Base-by-base conservation (phyloP, 2,888 invertebrate genomes). In the Lepidochitona cinerea region DNA sequence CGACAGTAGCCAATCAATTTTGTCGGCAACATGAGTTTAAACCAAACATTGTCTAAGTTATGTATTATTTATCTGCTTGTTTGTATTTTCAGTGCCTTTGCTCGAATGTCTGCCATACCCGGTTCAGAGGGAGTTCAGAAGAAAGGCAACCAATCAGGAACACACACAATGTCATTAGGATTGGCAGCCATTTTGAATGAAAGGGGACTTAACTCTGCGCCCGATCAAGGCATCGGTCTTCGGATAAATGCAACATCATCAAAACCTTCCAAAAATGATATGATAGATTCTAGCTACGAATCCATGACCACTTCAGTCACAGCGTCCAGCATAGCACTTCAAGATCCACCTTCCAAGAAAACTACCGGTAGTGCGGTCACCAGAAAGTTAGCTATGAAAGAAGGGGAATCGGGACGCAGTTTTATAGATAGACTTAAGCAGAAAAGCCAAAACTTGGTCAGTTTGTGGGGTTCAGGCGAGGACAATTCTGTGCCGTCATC, bases 161-260 rank as follows among this genome's bases (percentile, higher is more conserved):
- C 33, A 4, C 95, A 94, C 89, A 94, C 94, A 18, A 95, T 95
- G n/a, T 94, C 94, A 0, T 90, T 93, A 14, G 94, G 95, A 0
- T 91, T 96, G 41, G 95, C 95, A 23, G 94, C 95, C 83, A 93
- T 96, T 93, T 88, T 97, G 86, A 93, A 96, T 86, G 94, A 95
- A 91, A 92, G 95, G 78, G 95, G 95, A 64, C 94, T 94, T 32
- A 53, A 26, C 53, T 37, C 69, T 9, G 37, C 29, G n/a, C 37
- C 37, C 12, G 66, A 66, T 23, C 66, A 37, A n/a, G 66, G 66
- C 4, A 37, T 66, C n/a, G 66, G 59, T 18, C 26, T 59, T 18
- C 18, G 59, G 59, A 59, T 59, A 23, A 59, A 59, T 32, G 23
- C 59, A 23, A 2, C 26, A 23, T 32, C 59, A 14, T 29, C 14